A percentile compares a stretch with the other conserved stretches of the same genome.
Evolutionary conservation across 2,888 invertebrate genomes (phyloP).

Genomic region (Monoplex corrugatus): DNA sequence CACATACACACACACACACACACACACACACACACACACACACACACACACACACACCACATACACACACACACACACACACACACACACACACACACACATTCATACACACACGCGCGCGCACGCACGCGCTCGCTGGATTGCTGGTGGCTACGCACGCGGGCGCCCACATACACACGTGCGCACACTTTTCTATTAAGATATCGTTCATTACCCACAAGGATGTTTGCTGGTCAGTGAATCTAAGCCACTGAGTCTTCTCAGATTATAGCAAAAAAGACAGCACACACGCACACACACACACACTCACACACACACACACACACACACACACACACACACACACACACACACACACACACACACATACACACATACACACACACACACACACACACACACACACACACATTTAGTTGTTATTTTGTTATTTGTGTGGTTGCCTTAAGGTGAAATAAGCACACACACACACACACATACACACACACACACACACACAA

Average conservation of each 20-base stretch:
- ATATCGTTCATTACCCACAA: too few relatives aligned
- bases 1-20: neutral
- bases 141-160: too few relatives aligned
- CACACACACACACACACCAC: conserved; percentile 3
- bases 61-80: neutral
- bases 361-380: neutral
- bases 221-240: too few relatives aligned
- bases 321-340: neutral
- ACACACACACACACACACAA: neutral
- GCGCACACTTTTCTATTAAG: too few relatives aligned
- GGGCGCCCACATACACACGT: neutral
- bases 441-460: neutral
- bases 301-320: neutral
- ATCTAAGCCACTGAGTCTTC: too few relatives aligned
- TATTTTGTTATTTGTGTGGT: neutral
- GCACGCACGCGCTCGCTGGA: neutral
- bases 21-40: neutral
- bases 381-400: neutral
- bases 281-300: neutral
- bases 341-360: neutral
- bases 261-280: too few relatives aligned
- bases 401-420: neutral
- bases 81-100: neutral
- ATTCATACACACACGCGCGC: neutral
- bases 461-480: neutral